Conservation (phyloP, 2,113 vertebrate species). For the Rhinolophus ferrumequinum region DNA sequence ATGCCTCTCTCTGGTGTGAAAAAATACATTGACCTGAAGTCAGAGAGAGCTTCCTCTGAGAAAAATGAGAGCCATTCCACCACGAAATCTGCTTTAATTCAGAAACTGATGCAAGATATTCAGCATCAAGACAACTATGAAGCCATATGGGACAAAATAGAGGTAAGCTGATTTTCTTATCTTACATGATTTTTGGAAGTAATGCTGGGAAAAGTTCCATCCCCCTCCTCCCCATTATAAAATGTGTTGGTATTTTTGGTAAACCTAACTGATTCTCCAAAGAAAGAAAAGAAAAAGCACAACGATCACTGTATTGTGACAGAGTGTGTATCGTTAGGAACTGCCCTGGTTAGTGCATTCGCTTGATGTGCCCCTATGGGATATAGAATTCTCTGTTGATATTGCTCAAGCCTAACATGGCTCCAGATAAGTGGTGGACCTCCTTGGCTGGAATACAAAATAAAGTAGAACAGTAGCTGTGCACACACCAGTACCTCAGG, state of each 20-base stretch:
- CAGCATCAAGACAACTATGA: conserved; percentile 93
- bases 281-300: background rate
- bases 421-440: background rate
- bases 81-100: conserved; percentile 89
- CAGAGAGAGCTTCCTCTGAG: conserved; percentile 74
- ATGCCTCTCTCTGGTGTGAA: conserved; percentile 81
- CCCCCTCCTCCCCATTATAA: background rate
- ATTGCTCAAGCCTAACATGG: background rate
- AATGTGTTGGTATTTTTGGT: conserved; percentile 8
- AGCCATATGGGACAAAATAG: conserved; percentile 94
- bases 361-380: background rate
- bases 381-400: background rate
- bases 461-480: background rate
- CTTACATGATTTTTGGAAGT: background rate
- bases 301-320: background rate
- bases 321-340: background rate
- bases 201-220: background rate
- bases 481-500: background rate
- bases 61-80: conserved; percentile 82
- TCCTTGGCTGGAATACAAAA: background rate
- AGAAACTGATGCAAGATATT: conserved; percentile 93
- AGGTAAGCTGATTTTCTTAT: conserved; percentile 86
- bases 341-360: background rate
- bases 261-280: background rate
- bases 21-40: conserved; percentile 80